phyloP scores from a whole-genome alignment of 64 coral and sea anemone genomes.

The Cladopsammia gracilis region DNA sequence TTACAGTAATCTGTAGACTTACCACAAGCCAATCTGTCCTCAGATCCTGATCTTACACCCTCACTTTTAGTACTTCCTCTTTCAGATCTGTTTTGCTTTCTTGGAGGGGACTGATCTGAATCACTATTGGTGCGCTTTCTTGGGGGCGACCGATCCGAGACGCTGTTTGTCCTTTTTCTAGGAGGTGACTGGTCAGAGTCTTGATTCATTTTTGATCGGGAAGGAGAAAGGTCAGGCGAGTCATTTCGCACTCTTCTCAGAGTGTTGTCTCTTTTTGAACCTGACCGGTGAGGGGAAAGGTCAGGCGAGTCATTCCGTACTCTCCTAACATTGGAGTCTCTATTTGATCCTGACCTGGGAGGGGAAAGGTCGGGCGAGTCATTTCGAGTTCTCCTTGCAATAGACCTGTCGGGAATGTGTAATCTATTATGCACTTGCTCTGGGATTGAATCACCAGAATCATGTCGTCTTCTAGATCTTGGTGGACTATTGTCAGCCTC shows the following conservation, averaged over 20 bases:
- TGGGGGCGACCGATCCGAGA: conserved; percentile 51
- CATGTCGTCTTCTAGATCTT: conserved; percentile 42
- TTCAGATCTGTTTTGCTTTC: not conserved
- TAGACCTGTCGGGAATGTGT: too few species aligned
- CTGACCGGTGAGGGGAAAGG: conserved; percentile 60
- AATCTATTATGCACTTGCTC: not conserved
- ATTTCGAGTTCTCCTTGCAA: too few species aligned
- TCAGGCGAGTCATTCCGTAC: conserved; percentile 44
- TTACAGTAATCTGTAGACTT: not conserved
- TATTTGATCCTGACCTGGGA: too few species aligned
- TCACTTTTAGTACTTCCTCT: not conserved
- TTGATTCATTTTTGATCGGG: conserved; percentile 10
- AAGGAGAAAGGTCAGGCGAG: conserved; percentile 72
- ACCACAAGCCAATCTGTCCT: conserved; percentile 41
- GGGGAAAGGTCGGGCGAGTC: too few species aligned
- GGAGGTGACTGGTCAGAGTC: conserved; percentile 55
- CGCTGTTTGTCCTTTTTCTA: conserved; percentile 41
- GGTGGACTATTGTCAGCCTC: conserved; percentile 31
- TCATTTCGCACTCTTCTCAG: not conserved
- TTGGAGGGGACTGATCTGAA: conserved; percentile 77
- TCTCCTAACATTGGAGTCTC: not conserved
- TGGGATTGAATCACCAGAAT: conserved; percentile 10
- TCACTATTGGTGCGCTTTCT: conserved; percentile 30
- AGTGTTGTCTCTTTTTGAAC: not conserved
- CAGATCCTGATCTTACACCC: not conserved